Evolutionary conservation across 2,113 vertebrate species (phyloP).

Genomic region (Scalopus aquaticus): DNA sequence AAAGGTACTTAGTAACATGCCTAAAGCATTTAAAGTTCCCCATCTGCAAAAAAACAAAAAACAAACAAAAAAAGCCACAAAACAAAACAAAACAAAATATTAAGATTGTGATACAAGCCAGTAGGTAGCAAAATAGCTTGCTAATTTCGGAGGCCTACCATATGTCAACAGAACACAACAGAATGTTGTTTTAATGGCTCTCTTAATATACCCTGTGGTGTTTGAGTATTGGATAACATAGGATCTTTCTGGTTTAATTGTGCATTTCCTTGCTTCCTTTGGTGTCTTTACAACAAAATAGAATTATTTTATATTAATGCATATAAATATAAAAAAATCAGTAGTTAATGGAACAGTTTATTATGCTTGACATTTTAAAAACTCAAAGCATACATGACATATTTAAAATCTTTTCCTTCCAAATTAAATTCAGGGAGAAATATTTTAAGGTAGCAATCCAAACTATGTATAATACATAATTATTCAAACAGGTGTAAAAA

Average conservation of each 20-base stretch:
- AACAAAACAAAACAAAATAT: background rate
- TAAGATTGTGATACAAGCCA: constrained; percentile 44
- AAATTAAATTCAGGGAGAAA: constrained; percentile 23
- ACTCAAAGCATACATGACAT: background rate
- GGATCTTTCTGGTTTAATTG: constrained; percentile 52
- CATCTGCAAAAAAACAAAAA: background rate
- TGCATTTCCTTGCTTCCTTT: constrained; percentile 62
- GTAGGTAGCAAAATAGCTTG: constrained; percentile 59
- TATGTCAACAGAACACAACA: constrained; percentile 39
- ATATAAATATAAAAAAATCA: constrained; percentile 31
- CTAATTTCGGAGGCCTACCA: constrained; percentile 66
- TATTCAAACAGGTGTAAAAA: constrained; percentile 33
- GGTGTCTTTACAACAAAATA: constrained; percentile 38
- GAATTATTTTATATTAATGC: constrained; percentile 43
- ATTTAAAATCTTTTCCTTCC: background rate
- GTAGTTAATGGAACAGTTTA: constrained; percentile 37
- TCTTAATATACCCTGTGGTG: constrained; percentile 15
- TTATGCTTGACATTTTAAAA: constrained; percentile 45
- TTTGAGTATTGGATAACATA: background rate
- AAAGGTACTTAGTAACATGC: constrained; percentile 44
- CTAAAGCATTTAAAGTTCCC: constrained; percentile 26
- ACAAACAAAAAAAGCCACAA: background rate
- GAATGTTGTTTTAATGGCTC: constrained; percentile 28
- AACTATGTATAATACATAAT: background rate
- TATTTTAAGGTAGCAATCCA: constrained; percentile 26